A percentile compares a stretch with the other conserved stretches of the same genome.
Evolutionary conservation across 2,888 invertebrate species (phyloP).

Genomic region (Drosophila sordidula): DNA sequence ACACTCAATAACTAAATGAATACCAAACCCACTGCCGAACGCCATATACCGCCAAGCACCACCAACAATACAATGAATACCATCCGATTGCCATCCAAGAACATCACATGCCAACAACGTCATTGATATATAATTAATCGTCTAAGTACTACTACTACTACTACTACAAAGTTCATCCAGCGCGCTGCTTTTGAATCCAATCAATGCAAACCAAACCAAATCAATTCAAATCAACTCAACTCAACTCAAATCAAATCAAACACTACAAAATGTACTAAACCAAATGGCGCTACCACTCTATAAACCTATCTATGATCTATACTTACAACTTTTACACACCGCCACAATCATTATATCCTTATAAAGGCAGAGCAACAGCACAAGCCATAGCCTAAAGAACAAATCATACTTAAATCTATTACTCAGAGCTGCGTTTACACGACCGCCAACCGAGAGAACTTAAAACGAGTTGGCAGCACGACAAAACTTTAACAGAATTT

Average conservation of each 20-base stretch:
- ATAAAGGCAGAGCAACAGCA: constrained; percentile 32
- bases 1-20: constrained; percentile 25
- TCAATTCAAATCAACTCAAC: constrained; percentile 3
- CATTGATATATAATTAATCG: constrained; percentile 30
- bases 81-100: constrained; percentile 56
- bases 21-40: constrained; percentile 36
- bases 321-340: constrained; percentile 45
- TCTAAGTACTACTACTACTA: constrained; percentile 24
- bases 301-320: constrained; percentile 49
- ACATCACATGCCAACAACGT: constrained; percentile 55
- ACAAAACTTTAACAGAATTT: background rate
- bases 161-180: constrained; percentile 47
- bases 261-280: constrained; percentile 66
- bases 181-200: constrained; percentile 57
- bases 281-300: constrained; percentile 56
- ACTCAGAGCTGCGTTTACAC: constrained; percentile 38
- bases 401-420: constrained; percentile 31
- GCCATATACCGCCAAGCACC: constrained; percentile 51
- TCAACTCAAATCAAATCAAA: constrained; percentile 43
- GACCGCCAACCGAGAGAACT: constrained; percentile 19
- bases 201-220: constrained; percentile 40
- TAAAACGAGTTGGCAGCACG: constrained; percentile 1
- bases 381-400: constrained; percentile 18
- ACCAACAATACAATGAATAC: constrained; percentile 58
- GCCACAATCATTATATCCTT: constrained; percentile 52